Base-by-base conservation (phyloP, 2,113 vertebrate genomes). In the Pongo abelii region DNA sequence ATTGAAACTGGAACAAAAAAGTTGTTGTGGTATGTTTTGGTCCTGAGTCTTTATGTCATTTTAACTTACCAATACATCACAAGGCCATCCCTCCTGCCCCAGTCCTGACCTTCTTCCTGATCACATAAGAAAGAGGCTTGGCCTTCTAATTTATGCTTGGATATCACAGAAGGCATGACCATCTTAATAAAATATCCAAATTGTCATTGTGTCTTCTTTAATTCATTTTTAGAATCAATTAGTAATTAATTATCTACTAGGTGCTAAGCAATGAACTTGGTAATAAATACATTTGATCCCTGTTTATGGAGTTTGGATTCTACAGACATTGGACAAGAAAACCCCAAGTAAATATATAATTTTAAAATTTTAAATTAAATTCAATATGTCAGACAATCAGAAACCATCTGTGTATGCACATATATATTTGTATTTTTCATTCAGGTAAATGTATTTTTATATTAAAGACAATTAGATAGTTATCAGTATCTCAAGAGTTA, bases 321-420 rank as follows among this genome's bases (percentile, higher is more conserved):
- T 46, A 59, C 20, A 80, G 6, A 61, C 3, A 69, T 11, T 88
- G 35, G 14, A 72, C 32, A 72, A 85, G n/a, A 92, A 93, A 83
- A 81, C 1, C 9, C 9, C 3, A 80, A 83, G 25, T 50, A 70
- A 91, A 57, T 40, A 85, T 6, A 35, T n/a, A 64, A 48, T 48
- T 97, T 96, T 93, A n/a, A 40, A 83, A 30, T 88, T 74, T 57
- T 46, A 83, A 74, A 43, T 75, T 85, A 69, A 35, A 89, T 77
- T 70, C 23, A 84, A 13, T 57, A 35, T 38, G 78, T n/a, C 40
- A 48, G 2, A 75, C 30, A 27, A 14, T 32, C 75, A 78, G 75
- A 48, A 46, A 78, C 14, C 8, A 17, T 83, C 1, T 78, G 16
- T 74, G n/a, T 84, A 43, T 14, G 2, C 25, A 0, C 25, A 20